Base-by-base conservation (phyloP, 2,888 invertebrate species). In the Philereme transversata region DNA sequence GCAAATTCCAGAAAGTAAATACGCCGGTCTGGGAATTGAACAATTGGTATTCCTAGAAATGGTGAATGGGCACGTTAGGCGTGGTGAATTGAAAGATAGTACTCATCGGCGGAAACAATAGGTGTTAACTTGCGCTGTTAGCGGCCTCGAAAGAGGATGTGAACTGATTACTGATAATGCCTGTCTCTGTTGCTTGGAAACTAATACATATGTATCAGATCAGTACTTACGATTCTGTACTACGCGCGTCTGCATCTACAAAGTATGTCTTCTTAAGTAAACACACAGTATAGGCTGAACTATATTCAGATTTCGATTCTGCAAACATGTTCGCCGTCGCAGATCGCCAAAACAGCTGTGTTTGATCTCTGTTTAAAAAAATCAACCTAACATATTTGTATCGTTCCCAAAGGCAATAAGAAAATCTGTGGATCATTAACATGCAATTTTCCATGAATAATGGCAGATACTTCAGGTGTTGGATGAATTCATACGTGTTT, bases 21-120 rank as follows among this genome's bases (percentile, higher is more conserved):
- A 74, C 77, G 77, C 84, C 81, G 83, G 83, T 84, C 80, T 74
- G 66, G 72, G 85, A 84, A 86, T 69, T 64, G 72, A 81, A 85
- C 84, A 84, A 86, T 86, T 73, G 82, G 74, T 73, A 68, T 87
- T 87, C 84, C 76, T 81, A 81, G 87, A 87, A 86, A 62, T 73
- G 55, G 66, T 76, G 74, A 78, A 78, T 78, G 75, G 71, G 68
- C 72, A 77, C 72, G 76, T 78, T 72, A 72, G 78, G 76, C 74
- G 76, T 74, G 69, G 72, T 77, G 81, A 81, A 83, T 81, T 77
- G 76, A 76, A 76, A 80, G 75, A 78, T 71, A 67, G 76, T 77
- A 78, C 77, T 77, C 78, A 75, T 77, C 81, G 73, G 63, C 74
- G 79, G 78, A 83, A 83, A 87, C 84, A 86, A 86, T 86, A 79